These are phyloP conservation scores for Neuroterus valhalla DNA, from an alignment of 1,140 invertebrate species.

Conservation along the genomic window DNA sequence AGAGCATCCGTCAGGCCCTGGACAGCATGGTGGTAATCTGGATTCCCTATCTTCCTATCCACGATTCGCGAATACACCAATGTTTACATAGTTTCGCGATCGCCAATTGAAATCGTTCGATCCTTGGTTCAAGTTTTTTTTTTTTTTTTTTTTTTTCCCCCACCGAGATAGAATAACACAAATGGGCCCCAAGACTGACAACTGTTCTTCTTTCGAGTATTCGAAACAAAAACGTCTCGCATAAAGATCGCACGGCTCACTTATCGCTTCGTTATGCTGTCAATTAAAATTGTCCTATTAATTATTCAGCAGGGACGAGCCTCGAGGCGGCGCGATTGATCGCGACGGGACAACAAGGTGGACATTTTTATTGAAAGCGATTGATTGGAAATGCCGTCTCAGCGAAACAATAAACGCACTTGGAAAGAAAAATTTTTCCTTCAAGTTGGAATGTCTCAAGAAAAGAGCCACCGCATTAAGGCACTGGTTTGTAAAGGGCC, in stretches of 20 bases:
- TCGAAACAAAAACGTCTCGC: neutral
- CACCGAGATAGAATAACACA: slow-evolving; percentile 20
- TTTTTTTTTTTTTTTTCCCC: neutral
- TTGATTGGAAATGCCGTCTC: neutral
- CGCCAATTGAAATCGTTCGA: slow-evolving; percentile 42
- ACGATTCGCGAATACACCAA: neutral
- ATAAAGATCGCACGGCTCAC: slow-evolving; percentile 26
- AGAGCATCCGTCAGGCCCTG: slow-evolving; percentile 35
- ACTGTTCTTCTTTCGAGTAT: slow-evolving; percentile 2
- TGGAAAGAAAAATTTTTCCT: neutral
- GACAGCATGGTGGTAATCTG: slow-evolving; percentile 36
- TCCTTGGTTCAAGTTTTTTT: neutral
- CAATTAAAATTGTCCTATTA: slow-evolving; percentile 31
- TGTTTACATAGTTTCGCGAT: slow-evolving; percentile 34
- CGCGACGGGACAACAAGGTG: neutral
- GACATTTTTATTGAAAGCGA: slow-evolving; percentile 11
- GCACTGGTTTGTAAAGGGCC: no score
- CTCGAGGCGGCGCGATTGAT: slow-evolving; percentile 14
- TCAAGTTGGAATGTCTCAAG: neutral
- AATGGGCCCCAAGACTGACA: slow-evolving; percentile 10
- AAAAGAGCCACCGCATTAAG: no score
- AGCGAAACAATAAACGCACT: slow-evolving; percentile 1
- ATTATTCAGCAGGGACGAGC: slow-evolving; percentile 13
- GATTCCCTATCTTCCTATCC: neutral
- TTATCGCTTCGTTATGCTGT: slow-evolving; percentile 23